A percentile compares a stretch with the other conserved stretches of the same genome.
phyloP scores from a whole-genome alignment of 1,140 invertebrate genomes.

The Saxidomus purpurata region DNA sequence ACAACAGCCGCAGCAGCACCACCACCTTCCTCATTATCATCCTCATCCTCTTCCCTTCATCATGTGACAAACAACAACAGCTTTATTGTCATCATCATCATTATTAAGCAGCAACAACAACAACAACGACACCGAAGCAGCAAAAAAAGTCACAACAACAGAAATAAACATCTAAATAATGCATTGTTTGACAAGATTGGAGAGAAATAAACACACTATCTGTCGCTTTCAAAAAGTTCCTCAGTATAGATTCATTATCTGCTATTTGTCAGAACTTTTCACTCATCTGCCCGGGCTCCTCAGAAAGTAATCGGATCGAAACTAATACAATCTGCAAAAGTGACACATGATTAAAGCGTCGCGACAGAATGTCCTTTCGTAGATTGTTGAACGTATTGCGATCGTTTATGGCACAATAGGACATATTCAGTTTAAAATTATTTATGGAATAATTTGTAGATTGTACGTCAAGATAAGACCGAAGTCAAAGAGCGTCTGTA shows the following conservation, averaged over 20 bases:
- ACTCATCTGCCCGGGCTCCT: neutral
- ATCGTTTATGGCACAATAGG: slow-evolving; percentile 4
- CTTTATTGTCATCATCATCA: no score
- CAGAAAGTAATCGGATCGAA: slow-evolving; percentile 21
- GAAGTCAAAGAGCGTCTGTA: slow-evolving; percentile 27
- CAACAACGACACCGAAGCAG: no score
- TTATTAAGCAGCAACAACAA: no score
- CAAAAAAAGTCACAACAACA: no score
- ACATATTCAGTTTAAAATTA: slow-evolving; percentile 49
- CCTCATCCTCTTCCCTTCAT: no score
- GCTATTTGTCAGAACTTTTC: neutral
- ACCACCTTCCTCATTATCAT: no score
- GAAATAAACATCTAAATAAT: no score
- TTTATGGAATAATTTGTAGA: slow-evolving; percentile 57
- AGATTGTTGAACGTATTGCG: neutral
- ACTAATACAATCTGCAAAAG: slow-evolving; percentile 1
- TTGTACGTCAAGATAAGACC: slow-evolving; percentile 37
- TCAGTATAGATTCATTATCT: neutral
- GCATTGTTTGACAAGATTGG: no score
- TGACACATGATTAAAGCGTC: slow-evolving; percentile 51
- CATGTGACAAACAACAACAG: no score
- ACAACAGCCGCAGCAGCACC: no score
- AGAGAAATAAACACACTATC: no score
- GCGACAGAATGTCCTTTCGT: slow-evolving; percentile 48
- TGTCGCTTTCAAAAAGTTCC: neutral